Conservation (phyloP, 2,888 invertebrate genomes). For the Ophion obscuratus region DNA sequence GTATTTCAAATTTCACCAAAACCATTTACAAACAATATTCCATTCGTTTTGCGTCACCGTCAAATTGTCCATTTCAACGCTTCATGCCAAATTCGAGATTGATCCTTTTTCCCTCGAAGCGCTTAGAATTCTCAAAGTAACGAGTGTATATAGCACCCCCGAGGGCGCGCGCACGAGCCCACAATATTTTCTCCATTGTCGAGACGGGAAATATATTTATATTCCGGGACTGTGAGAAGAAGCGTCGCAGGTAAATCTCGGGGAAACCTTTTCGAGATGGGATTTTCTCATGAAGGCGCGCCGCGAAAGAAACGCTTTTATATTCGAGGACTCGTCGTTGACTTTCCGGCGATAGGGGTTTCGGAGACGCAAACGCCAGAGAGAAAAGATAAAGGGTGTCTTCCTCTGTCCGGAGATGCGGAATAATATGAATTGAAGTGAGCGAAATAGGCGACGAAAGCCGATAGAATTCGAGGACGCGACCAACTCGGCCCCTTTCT, state of each 20-base stretch:
- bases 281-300: conserved; percentile 24
- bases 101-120: not conserved
- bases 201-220: conserved; percentile 5
- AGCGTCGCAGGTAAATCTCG: conserved; percentile 18
- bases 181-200: conserved; percentile 29
- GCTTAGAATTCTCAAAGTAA: conserved; percentile 21
- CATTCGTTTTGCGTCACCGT: too few species aligned
- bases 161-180: not conserved
- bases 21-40: not conserved
- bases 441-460: conserved; percentile 7
- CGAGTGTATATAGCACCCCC: not conserved
- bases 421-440: conserved; percentile 46
- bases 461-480: conserved; percentile 61
- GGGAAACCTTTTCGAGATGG: conserved; percentile 17
- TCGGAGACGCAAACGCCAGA: conserved; percentile 4
- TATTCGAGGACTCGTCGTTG: conserved; percentile 56
- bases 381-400: conserved; percentile 42
- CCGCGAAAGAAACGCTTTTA: conserved; percentile 48
- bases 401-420: conserved; percentile 35
- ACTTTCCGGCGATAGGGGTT: conserved; percentile 57
- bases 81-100: not conserved
- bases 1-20: too few species aligned
- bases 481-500: conserved; percentile 35
- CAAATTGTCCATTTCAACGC: too few species aligned
- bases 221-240: conserved; percentile 7